A percentile compares a stretch with the other conserved stretches of the same genome.
Evolutionary conservation across 2,797 vertebrate genomes (phyloP).

Genomic region (Lepus oiostolus): DNA sequence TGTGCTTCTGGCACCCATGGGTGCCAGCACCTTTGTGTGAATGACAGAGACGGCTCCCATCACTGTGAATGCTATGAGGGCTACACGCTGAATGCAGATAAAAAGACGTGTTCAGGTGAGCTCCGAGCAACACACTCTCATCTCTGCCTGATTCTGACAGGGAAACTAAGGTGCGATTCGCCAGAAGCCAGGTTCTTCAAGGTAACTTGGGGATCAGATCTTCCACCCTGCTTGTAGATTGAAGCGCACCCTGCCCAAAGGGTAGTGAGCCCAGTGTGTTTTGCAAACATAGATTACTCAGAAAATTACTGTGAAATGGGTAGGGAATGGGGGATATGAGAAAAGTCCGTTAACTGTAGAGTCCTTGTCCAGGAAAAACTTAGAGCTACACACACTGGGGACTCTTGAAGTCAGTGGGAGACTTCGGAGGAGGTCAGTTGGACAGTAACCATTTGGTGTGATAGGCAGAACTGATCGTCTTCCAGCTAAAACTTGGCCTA

Average conservation of each 20-base stretch:
- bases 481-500: conserved; percentile 82
- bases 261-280: conserved; percentile 13
- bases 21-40: conserved; percentile 94
- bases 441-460: conserved; percentile 66
- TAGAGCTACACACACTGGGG: conserved; percentile 56
- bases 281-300: conserved; percentile 33
- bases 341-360: conserved; percentile 19
- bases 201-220: not conserved
- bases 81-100: conserved; percentile 91
- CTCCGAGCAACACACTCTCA: not conserved
- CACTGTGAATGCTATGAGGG: conserved; percentile 92
- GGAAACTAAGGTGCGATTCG: not conserved
- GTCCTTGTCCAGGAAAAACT: conserved; percentile 71
- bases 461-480: conserved; percentile 82
- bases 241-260: not conserved
- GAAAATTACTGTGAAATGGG: conserved; percentile 46
- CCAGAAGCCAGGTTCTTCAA: not conserved
- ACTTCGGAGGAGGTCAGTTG: conserved; percentile 66
- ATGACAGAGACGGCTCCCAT: conserved; percentile 84
- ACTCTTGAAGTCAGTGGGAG: conserved; percentile 75
- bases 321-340: not conserved
- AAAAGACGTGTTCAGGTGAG: conserved; percentile 93
- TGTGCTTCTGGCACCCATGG: conserved; percentile 91
- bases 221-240: not conserved
- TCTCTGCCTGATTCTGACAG: not conserved